Conservation (phyloP, 2,797 vertebrate genomes). For the Limosa lapponica region DNA sequence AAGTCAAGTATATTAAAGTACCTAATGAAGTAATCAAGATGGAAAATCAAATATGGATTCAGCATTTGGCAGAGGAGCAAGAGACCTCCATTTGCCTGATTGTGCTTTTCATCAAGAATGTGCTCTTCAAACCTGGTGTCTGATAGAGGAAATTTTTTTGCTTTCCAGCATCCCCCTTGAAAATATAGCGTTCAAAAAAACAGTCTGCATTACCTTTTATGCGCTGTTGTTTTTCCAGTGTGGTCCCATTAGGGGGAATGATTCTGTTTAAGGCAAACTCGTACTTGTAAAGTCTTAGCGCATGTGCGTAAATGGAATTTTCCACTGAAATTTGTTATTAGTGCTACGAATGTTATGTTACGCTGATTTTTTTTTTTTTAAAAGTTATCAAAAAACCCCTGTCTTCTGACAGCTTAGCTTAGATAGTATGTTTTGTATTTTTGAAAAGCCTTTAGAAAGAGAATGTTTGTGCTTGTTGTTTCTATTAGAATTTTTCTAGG, state of each 20-base stretch:
- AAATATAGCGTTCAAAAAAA: not conserved
- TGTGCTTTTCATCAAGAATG: not conserved
- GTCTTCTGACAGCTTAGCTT: not conserved
- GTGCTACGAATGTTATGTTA: not conserved
- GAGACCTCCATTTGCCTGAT: not conserved
- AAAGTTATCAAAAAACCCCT: not conserved
- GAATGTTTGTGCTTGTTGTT: not conserved
- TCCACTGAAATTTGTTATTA: not conserved
- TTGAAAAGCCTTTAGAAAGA: not conserved
- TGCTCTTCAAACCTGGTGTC: not conserved
- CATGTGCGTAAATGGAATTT: not conserved
- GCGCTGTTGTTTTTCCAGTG: not conserved
- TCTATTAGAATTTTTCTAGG: not conserved
- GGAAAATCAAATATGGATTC: not conserved
- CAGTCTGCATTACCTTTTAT: not conserved
- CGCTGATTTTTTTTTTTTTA: not conserved
- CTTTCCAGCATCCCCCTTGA: not conserved
- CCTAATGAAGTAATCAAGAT: not conserved
- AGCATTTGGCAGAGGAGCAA: not conserved
- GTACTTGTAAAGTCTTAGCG: not conserved
- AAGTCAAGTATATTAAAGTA: not conserved
- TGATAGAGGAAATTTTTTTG: not conserved
- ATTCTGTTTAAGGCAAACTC: not conserved
- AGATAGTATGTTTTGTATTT: not conserved
- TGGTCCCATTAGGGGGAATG: not conserved